Conservation (phyloP, 1,140 invertebrate genomes). For the Agraylea sexmaculata region DNA sequence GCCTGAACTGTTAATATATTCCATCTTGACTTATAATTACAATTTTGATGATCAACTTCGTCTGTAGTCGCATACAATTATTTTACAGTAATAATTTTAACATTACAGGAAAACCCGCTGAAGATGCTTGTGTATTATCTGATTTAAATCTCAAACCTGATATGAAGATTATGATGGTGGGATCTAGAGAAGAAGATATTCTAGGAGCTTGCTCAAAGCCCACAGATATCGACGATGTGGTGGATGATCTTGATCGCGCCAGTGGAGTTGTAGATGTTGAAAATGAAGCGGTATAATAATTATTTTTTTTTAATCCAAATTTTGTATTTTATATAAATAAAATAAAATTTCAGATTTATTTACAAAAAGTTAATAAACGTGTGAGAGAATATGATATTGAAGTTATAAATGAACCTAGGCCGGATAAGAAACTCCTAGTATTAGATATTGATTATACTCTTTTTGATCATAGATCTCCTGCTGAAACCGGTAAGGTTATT, state of each 20-base stretch:
- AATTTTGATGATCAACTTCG: background rate
- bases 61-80: background rate
- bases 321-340: too few species aligned
- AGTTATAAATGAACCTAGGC: conserved; percentile 66
- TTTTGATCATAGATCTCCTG: conserved; percentile 88
- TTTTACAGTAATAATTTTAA: conserved; percentile 7
- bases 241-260: conserved; percentile 78
- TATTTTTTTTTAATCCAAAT: conserved; percentile 8
- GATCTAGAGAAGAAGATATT: conserved; percentile 85
- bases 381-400: conserved; percentile 80
- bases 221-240: conserved; percentile 67
- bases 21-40: background rate
- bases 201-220: conserved; percentile 66
- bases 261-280: conserved; percentile 77
- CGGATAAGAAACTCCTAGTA: conserved; percentile 82
- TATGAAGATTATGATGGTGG: conserved; percentile 95
- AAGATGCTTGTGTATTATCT: conserved; percentile 58
- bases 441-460: conserved; percentile 96
- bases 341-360: conserved; percentile 45
- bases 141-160: conserved; percentile 71
- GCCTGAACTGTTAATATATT: background rate
- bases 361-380: conserved; percentile 69
- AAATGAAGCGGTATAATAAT: conserved; percentile 50
- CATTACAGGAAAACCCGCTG: conserved; percentile 63
- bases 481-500: conserved; percentile 56